phyloP scores from a whole-genome alignment of 2,113 vertebrate genomes.

The Ochotona princeps region DNA sequence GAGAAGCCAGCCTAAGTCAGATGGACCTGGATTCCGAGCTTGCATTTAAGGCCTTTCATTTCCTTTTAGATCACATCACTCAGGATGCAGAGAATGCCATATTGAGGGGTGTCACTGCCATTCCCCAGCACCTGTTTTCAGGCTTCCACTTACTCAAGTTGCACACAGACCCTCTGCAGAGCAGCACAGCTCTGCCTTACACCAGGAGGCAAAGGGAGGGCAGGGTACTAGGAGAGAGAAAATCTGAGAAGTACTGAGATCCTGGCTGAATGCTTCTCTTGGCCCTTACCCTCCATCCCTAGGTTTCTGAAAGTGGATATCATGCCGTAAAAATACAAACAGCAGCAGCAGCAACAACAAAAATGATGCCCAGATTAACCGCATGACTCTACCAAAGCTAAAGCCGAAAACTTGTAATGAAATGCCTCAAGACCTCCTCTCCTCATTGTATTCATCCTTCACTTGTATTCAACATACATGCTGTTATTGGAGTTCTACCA shows the following conservation, averaged over 20 bases:
- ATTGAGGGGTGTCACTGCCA: background rate
- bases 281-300: background rate
- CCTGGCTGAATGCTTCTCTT: background rate
- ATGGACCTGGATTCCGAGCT: background rate
- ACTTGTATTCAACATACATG: background rate
- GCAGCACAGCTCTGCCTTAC: background rate
- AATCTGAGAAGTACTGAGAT: background rate
- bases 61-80: background rate
- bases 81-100: no score
- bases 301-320: background rate
- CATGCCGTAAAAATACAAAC: background rate
- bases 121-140: no score
- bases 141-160: background rate
- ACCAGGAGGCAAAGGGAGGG: fast-evolving
- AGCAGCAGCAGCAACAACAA: no score
- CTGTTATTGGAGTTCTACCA: background rate
- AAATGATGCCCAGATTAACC: background rate
- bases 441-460: background rate
- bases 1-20: background rate
- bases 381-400: background rate
- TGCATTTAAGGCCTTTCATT: background rate
- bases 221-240: background rate
- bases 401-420: background rate
- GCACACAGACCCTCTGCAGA: background rate
- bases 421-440: background rate